Percentiles rank a stretch among this genome's conserved stretches.
phyloP scores from a whole-genome alignment of 2,888 invertebrate genomes.

The Ephialtes manifestator region DNA sequence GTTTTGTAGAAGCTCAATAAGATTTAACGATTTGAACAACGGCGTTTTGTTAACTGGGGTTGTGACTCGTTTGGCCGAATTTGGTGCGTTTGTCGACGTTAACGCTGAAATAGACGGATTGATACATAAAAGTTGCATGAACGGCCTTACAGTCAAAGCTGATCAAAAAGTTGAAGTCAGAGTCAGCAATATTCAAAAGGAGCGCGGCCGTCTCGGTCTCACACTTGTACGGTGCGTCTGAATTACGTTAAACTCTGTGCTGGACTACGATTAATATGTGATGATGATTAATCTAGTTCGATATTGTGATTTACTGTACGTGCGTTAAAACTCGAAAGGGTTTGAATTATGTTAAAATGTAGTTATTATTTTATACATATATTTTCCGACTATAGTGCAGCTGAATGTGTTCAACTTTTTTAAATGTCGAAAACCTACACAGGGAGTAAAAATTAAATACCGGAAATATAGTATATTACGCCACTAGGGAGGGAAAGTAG shows the following conservation, averaged over 20 bases:
- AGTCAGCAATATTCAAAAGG: constrained; percentile 88
- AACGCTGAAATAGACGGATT: constrained; percentile 91
- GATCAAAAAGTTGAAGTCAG: constrained; percentile 91
- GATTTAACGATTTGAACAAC: constrained; percentile 89
- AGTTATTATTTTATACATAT: too few relatives aligned
- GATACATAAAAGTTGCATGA: constrained; percentile 89
- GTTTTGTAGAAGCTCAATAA: constrained; percentile 92
- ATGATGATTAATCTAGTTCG: too few relatives aligned
- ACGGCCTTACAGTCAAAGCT: constrained; percentile 87
- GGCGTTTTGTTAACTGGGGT: constrained; percentile 91
- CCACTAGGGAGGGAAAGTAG: too few relatives aligned
- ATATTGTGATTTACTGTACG: too few relatives aligned
- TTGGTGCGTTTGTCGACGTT: constrained; percentile 96
- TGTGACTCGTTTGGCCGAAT: constrained; percentile 94
- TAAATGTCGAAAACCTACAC: too few relatives aligned
- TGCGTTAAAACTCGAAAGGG: too few relatives aligned
- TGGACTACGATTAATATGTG: too few relatives aligned
- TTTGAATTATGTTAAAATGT: too few relatives aligned
- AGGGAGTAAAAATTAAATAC: too few relatives aligned
- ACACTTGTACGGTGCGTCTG: constrained; percentile 69
- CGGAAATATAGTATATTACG: too few relatives aligned
- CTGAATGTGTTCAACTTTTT: too few relatives aligned
- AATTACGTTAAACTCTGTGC: not conserved
- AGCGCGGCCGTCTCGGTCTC: constrained; percentile 88
- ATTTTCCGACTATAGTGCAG: too few relatives aligned